phyloP scores from a whole-genome alignment of 1,140 invertebrate species.

The Pinna nobilis region DNA sequence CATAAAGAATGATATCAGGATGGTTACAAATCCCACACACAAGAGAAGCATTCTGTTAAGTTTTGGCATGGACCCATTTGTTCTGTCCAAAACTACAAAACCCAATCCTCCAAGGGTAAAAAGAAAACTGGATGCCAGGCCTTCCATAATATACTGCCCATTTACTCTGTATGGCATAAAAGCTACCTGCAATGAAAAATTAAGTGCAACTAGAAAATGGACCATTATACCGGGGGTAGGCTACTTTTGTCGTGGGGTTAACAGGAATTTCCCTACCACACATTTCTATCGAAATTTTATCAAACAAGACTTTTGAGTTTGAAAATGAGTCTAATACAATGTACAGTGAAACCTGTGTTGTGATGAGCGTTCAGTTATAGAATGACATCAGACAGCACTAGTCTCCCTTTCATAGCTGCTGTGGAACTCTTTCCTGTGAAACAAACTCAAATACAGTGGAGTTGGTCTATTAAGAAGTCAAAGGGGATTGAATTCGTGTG shows the following conservation, averaged over 20 bases:
- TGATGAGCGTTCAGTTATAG: background rate
- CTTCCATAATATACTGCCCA: conserved; percentile 99
- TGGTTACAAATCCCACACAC: conserved; percentile 93
- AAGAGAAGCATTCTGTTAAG: conserved; percentile 94
- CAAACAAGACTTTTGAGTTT: background rate
- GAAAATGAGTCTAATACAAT: background rate
- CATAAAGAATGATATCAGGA: conserved; percentile 95
- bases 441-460: no score
- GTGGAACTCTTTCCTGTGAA: no score
- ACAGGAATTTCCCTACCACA: no score
- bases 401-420: no score
- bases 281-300: no score
- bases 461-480: no score
- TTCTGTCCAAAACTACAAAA: conserved; percentile 96
- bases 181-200: conserved; percentile 82
- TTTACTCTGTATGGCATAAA: conserved; percentile 99
- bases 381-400: no score
- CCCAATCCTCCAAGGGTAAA: conserved; percentile 97
- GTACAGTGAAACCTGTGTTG: background rate
- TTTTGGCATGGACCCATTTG: conserved; percentile 93
- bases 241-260: no score
- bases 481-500: no score
- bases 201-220: no score
- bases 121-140: conserved; percentile 95
- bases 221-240: no score